These are phyloP conservation scores for Acyrthosiphon pisum DNA, from an alignment of 1,140 invertebrate species.

Conservation along the genomic window DNA sequence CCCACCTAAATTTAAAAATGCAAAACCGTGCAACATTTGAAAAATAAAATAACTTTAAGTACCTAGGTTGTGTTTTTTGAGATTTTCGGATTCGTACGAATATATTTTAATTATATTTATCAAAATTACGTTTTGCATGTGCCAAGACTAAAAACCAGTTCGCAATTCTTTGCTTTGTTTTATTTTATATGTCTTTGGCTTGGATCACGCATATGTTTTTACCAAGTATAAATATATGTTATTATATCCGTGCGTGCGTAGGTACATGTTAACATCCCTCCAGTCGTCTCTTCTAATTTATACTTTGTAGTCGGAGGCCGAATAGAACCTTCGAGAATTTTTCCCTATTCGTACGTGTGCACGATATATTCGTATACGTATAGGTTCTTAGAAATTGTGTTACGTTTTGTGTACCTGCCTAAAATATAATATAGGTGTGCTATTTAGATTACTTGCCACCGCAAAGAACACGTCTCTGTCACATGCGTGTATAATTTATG, in stretches of 20 bases:
- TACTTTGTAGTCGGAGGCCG: not conserved
- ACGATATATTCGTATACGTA: not conserved
- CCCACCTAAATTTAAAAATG: not conserved
- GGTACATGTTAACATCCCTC: not conserved
- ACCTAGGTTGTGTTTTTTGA: not conserved
- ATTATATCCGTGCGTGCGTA: not conserved
- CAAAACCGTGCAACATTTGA: not conserved
- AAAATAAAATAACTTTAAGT: too few species aligned
- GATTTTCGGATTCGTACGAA: not conserved
- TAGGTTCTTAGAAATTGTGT: not conserved
- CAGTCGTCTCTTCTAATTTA: not conserved
- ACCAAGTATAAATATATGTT: not conserved
- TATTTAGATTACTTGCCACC: not conserved
- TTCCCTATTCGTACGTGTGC: not conserved
- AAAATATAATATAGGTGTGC: not conserved
- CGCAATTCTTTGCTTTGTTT: slow-evolving; percentile 6
- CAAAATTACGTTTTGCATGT: not conserved
- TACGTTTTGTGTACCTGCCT: not conserved
- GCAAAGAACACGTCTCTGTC: not conserved
- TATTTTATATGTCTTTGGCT: not conserved
- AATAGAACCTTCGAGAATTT: not conserved
- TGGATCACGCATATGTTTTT: not conserved
- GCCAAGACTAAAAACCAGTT: not conserved
- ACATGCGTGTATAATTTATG: not conserved
- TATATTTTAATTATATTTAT: not conserved